These are phyloP conservation scores for Parazoanthus swiftii DNA, from an alignment of 92 coral and sea anemone species.

Conservation along the genomic window DNA sequence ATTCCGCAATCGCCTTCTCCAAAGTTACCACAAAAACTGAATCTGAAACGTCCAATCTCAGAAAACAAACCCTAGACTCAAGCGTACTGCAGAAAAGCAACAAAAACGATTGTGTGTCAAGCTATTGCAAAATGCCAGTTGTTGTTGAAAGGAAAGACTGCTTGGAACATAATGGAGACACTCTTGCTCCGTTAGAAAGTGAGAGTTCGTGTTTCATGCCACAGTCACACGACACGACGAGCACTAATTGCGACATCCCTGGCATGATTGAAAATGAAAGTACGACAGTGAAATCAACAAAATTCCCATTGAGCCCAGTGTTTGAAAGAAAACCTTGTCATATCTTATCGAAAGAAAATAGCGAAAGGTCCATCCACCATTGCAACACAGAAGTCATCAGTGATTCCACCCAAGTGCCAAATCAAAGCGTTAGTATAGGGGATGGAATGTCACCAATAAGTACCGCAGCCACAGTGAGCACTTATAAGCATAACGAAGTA, in stretches of 20 bases:
- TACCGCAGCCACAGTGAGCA: background rate
- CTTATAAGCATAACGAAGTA: background rate
- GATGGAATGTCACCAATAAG: background rate
- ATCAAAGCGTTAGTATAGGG: background rate
- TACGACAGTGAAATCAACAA: background rate
- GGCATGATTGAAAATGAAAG: background rate
- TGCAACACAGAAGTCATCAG: background rate
- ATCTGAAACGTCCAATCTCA: background rate
- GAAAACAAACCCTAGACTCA: background rate
- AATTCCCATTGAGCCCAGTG: background rate
- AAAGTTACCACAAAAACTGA: background rate
- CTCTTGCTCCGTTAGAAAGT: background rate
- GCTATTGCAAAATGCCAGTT: background rate
- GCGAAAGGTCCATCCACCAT: too few species aligned
- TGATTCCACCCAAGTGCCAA: background rate
- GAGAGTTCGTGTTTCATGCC: background rate
- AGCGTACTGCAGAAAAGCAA: background rate
- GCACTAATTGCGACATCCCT: background rate
- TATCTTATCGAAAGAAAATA: background rate
- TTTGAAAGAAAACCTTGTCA: background rate
- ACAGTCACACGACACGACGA: background rate
- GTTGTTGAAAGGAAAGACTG: background rate
- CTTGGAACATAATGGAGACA: background rate
- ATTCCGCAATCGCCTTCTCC: background rate
- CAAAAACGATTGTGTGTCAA: background rate